Conservation (phyloP, 2,888 invertebrate genomes). For the Teleogryllus oceanicus region DNA sequence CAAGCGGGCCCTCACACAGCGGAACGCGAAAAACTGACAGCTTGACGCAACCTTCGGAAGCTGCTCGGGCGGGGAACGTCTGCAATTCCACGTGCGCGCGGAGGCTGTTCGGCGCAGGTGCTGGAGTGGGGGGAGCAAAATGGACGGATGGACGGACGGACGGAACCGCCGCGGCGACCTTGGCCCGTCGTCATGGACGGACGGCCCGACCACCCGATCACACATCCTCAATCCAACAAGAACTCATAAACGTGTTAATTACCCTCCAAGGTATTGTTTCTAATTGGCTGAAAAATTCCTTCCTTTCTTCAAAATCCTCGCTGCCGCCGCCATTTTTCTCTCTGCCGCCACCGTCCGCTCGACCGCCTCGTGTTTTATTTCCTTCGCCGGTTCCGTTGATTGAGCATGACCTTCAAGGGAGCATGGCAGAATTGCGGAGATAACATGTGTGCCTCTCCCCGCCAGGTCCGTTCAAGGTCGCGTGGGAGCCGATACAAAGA, state of each 20-base stretch:
- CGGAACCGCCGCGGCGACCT: background rate
- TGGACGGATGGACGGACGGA: too few relatives aligned
- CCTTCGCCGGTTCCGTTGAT: background rate
- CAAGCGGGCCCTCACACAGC: too few relatives aligned
- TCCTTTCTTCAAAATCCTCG: background rate
- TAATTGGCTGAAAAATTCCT: constrained; percentile 18
- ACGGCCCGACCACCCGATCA: background rate
- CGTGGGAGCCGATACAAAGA: background rate
- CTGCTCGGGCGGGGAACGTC: too few relatives aligned
- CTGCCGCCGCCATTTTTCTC: background rate
- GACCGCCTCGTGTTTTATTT: background rate
- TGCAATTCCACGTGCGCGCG: too few relatives aligned
- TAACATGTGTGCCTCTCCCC: background rate
- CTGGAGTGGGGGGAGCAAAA: too few relatives aligned
- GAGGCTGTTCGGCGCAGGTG: too few relatives aligned
- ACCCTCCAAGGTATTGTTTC: background rate
- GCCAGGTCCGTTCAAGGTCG: background rate
- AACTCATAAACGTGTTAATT: background rate
- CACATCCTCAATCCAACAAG: background rate
- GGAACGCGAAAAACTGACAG: too few relatives aligned
- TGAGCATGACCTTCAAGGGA: background rate
- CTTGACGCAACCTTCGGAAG: too few relatives aligned
- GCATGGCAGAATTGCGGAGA: background rate
- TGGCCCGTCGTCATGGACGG: background rate
- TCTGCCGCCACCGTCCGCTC: background rate